phyloP scores from a whole-genome alignment of 2,113 vertebrate genomes.

The Myrmecobius fasciatus region DNA sequence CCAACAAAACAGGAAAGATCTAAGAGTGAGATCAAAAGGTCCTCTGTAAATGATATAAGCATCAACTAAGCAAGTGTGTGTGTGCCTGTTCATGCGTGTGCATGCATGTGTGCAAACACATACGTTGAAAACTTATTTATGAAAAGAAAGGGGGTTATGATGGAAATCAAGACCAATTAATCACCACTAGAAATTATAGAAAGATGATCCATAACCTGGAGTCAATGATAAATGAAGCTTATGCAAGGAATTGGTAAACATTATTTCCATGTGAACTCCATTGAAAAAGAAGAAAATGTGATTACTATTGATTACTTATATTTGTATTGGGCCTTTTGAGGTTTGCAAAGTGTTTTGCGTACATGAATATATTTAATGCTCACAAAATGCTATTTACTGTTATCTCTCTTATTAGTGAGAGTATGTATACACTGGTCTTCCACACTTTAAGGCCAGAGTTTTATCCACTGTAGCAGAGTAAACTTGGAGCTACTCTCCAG shows the following conservation, averaged over 20 bases:
- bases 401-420: background rate
- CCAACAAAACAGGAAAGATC: too few relatives aligned
- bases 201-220: background rate
- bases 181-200: background rate
- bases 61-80: too few relatives aligned
- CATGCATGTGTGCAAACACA: too few relatives aligned
- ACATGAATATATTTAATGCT: background rate
- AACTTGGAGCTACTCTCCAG: background rate
- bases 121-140: background rate
- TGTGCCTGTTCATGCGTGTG: too few relatives aligned
- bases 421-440: background rate
- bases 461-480: background rate
- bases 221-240: background rate
- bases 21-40: too few relatives aligned
- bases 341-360: background rate
- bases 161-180: background rate
- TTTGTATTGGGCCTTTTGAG: background rate
- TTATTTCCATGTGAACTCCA: background rate
- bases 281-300: background rate
- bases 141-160: background rate
- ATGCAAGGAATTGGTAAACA: background rate
- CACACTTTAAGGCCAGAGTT: background rate
- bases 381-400: background rate
- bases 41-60: too few relatives aligned
- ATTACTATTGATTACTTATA: background rate